phyloP scores from a whole-genome alignment of 2,888 invertebrate species.

The Lysandra coridon region DNA sequence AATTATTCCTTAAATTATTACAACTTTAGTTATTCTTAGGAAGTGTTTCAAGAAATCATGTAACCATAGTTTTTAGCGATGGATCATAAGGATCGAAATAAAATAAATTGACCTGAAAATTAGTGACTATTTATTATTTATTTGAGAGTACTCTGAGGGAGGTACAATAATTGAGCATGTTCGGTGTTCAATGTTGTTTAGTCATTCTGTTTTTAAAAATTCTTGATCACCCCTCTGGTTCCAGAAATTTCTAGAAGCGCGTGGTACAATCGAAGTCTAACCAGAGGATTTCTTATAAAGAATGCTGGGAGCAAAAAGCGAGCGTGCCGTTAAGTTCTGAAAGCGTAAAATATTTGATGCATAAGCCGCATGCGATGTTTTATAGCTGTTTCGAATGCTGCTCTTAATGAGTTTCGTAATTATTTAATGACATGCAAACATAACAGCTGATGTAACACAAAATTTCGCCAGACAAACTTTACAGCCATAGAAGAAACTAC shows the following conservation, averaged over 20 bases:
- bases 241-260: background rate
- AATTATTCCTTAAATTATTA: too few species aligned
- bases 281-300: conserved; percentile 65
- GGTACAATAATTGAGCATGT: too few species aligned
- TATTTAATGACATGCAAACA: conserved; percentile 9
- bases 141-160: too few species aligned
- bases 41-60: too few species aligned
- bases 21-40: too few species aligned
- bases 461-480: background rate
- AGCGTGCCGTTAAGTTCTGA: conserved; percentile 60
- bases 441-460: background rate
- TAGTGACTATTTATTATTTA: too few species aligned
- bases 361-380: conserved; percentile 32
- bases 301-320: conserved; percentile 65
- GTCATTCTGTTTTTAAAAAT: too few species aligned
- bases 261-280: conserved; percentile 34
- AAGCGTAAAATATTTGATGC: conserved; percentile 64
- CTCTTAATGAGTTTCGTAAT: conserved; percentile 9
- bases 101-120: too few species aligned
- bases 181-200: too few species aligned
- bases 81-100: too few species aligned
- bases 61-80: too few species aligned
- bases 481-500: background rate
- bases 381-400: background rate
- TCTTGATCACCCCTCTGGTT: background rate